Conservation (phyloP, 2,888 invertebrate genomes). For the Pecten maximus region DNA sequence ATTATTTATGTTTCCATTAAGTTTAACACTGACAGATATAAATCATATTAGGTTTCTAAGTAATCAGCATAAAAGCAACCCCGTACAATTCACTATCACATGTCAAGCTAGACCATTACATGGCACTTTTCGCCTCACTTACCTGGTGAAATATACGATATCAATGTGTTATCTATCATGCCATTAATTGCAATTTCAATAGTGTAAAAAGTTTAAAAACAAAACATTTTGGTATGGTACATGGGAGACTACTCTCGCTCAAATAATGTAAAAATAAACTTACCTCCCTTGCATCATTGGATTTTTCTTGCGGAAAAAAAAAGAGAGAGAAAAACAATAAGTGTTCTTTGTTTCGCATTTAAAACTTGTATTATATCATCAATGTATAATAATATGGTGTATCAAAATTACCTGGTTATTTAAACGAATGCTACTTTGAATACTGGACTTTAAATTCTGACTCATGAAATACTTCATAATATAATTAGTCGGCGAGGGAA, state of each 20-base stretch:
- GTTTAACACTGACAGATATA: background rate
- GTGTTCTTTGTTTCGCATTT: background rate
- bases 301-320: background rate
- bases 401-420: background rate
- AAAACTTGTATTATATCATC: too few relatives aligned
- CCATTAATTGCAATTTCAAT: background rate
- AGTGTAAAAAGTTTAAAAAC: background rate
- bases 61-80: slow-evolving; percentile 1
- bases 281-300: background rate
- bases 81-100: background rate
- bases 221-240: background rate
- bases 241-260: background rate
- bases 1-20: slow-evolving; percentile 33
- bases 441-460: background rate
- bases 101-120: background rate
- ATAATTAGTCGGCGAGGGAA: background rate
- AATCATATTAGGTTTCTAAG: slow-evolving; percentile 12
- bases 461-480: background rate
- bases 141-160: background rate
- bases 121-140: background rate
- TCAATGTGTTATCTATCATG: background rate
- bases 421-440: background rate
- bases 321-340: too few relatives aligned
- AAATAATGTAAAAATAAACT: background rate
- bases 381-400: background rate